Evolutionary conservation across 2,113 vertebrate species (phyloP).

Genomic region (Meleagris gallopavo): DNA sequence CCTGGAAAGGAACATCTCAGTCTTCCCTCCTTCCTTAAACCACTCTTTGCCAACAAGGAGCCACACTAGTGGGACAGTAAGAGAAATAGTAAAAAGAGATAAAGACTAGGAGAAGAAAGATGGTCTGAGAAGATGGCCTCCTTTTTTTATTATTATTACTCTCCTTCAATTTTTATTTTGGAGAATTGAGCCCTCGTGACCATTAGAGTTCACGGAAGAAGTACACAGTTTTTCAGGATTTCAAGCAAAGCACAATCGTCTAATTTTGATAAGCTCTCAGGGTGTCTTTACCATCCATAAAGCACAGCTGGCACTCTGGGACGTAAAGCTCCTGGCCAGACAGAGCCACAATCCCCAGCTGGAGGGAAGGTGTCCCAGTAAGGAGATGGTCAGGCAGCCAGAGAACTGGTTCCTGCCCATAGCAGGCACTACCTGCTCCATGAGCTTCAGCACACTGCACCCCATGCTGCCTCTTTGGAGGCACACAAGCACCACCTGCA

Average conservation of each 20-base stretch:
- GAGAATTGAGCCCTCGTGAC: accelerated
- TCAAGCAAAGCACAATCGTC: not conserved
- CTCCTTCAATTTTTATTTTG: not conserved
- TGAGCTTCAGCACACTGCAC: not conserved
- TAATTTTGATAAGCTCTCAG: not conserved
- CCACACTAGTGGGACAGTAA: not conserved
- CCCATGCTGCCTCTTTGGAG: not conserved
- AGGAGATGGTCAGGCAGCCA: not conserved
- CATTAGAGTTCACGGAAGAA: not conserved
- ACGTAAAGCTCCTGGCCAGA: not conserved
- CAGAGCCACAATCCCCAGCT: accelerated
- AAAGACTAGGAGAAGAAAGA: not conserved
- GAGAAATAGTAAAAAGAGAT: not conserved
- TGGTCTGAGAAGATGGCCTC: not conserved
- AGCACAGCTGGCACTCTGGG: not conserved
- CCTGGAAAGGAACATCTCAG: not conserved
- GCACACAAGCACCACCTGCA: accelerated
- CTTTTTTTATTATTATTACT: not conserved
- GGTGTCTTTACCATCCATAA: not conserved
- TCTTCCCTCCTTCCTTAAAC: not conserved
- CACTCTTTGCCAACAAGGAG: not conserved
- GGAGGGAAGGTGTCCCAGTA: not conserved
- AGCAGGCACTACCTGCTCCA: not conserved
- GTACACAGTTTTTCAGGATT: not conserved
- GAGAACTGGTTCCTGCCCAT: not conserved